Conservation (phyloP, 1,140 invertebrate species). For the Aphidius gifuensis region DNA sequence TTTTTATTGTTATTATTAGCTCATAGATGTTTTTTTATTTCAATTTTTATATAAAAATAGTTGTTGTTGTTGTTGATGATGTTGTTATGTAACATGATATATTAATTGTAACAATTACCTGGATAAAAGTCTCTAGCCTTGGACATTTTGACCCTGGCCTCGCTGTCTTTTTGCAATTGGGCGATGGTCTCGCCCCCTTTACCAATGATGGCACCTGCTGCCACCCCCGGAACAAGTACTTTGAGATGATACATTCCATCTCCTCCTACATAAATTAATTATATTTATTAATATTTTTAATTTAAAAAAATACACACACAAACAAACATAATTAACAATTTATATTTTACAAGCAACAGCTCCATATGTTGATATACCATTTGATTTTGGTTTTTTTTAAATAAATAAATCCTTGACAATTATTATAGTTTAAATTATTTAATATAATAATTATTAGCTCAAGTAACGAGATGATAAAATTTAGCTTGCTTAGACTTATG, state of each 20-base stretch:
- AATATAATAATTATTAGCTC: no score
- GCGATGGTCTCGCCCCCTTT: constrained; percentile 97
- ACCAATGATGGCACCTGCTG: constrained; percentile 95
- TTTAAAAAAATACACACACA: no score
- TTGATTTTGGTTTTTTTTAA: no score
- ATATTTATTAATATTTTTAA: not conserved
- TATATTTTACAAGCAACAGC: no score
- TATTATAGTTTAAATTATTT: no score
- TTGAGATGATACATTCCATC: constrained; percentile 89
- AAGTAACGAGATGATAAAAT: not conserved
- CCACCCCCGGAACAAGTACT: constrained; percentile 91
- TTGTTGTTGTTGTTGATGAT: no score
- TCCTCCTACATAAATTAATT: constrained; percentile 50
- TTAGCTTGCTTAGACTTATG: not conserved
- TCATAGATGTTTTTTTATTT: not conserved
- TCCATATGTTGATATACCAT: no score
- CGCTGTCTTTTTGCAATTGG: constrained; percentile 92
- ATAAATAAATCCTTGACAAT: no score
- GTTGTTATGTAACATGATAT: no score
- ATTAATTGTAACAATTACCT: constrained; percentile 61
- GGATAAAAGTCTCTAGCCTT: constrained; percentile 98
- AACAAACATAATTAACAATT: no score
- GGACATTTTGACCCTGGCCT: constrained; percentile 95
- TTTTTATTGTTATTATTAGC: not conserved
- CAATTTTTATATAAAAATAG: not conserved